phyloP scores from a whole-genome alignment of 2,888 invertebrate species.

The Arctia plantaginis region DNA sequence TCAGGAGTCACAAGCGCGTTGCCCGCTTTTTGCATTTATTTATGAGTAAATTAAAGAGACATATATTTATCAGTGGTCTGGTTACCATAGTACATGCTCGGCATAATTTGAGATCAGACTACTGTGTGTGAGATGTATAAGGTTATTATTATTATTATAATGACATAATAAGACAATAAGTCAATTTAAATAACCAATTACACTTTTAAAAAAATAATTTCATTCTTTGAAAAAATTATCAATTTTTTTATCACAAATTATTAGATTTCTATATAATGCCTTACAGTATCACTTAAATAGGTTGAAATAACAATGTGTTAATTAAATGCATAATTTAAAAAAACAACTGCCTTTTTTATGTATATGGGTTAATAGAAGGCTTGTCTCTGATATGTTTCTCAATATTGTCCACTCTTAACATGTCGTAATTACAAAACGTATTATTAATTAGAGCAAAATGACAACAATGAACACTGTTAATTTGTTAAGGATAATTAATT shows the following conservation, averaged over 20 bases:
- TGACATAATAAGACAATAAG: neutral
- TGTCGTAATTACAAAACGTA: conserved; percentile 20
- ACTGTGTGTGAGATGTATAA: neutral
- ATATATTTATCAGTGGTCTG: too few species aligned
- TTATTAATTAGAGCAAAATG: conserved; percentile 16
- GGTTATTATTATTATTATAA: neutral
- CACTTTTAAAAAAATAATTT: neutral
- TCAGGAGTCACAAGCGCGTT: too few species aligned
- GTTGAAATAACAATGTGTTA: conserved; percentile 7
- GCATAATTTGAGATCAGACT: too few species aligned
- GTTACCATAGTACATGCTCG: too few species aligned
- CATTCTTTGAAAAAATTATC: too few species aligned
- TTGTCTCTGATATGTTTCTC: conserved; percentile 54
- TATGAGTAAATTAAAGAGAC: too few species aligned
- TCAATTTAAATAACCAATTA: too few species aligned
- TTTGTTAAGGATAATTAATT: conserved; percentile 20
- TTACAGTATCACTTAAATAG: conserved; percentile 10
- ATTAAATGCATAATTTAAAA: conserved; percentile 26
- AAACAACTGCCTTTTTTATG: conserved; percentile 35
- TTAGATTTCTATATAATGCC: neutral
- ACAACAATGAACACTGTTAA: conserved; percentile 20
- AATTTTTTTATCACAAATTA: neutral
- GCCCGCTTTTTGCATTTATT: too few species aligned
- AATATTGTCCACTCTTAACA: conserved; percentile 37
- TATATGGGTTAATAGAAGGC: conserved; percentile 28